Conservation (phyloP, 2,888 invertebrate genomes). For the Andrena dorsata region DNA sequence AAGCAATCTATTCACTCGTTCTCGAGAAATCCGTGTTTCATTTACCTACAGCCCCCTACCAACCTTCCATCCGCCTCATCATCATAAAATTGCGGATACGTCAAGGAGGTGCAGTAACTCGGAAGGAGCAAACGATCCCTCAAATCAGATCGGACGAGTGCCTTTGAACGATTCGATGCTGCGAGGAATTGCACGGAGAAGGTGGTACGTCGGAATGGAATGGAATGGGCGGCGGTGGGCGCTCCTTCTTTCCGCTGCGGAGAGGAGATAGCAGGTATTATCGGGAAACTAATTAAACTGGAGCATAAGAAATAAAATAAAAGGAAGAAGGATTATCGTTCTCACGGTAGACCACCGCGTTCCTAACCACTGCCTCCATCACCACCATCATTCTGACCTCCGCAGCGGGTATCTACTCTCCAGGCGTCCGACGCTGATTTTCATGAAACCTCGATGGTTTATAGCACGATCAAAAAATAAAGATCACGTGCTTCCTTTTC, state of each 20-base stretch:
- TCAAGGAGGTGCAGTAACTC: slow-evolving; percentile 25
- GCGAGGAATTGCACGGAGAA: slow-evolving; percentile 23
- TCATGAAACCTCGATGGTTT: not conserved
- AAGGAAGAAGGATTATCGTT: slow-evolving; percentile 77
- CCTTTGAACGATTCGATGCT: slow-evolving; percentile 37
- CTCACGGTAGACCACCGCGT: slow-evolving; percentile 64
- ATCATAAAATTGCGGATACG: slow-evolving; percentile 35
- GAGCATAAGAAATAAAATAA: slow-evolving; percentile 82
- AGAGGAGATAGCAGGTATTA: slow-evolving; percentile 80
- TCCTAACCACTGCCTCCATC: slow-evolving; percentile 1
- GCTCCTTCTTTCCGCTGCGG: slow-evolving; percentile 67
- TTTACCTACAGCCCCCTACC: not conserved
- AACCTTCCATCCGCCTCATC: slow-evolving; percentile 28
- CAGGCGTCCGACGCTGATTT: not conserved
- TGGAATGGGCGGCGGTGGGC: slow-evolving; percentile 39
- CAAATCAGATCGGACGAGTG: slow-evolving; percentile 48
- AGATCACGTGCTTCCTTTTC: not conserved
- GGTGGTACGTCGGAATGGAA: slow-evolving; percentile 32
- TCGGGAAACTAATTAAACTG: slow-evolving; percentile 83
- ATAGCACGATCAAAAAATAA: not conserved
- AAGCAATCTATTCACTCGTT: slow-evolving; percentile 12
- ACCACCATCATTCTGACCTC: not conserved
- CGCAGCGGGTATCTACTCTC: slow-evolving; percentile 8
- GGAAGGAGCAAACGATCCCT: slow-evolving; percentile 34
- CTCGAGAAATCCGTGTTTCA: slow-evolving; percentile 16